Evolutionary conservation across 2,113 vertebrate species (phyloP).

Genomic region (Taurulus bubalis): DNA sequence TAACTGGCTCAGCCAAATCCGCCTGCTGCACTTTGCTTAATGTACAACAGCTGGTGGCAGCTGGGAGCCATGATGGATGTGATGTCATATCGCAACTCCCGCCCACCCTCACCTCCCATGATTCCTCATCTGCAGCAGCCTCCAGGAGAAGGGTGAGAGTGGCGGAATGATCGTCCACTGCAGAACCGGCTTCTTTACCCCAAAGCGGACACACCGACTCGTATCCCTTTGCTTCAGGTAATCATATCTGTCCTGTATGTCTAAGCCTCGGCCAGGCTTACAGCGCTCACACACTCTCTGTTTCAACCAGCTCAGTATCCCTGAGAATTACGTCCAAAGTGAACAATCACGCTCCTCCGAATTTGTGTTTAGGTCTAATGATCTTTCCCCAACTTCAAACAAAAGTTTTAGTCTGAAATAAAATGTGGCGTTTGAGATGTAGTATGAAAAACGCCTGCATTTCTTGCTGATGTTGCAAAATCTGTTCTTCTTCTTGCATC

Average conservation of each 20-base stretch:
- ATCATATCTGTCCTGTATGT: neutral
- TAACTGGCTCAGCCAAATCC: slow-evolving; percentile 82
- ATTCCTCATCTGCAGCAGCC: slow-evolving; percentile 48
- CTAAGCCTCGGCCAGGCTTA: neutral
- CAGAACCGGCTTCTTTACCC: neutral
- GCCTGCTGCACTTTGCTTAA: slow-evolving; percentile 82
- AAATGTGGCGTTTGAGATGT: neutral
- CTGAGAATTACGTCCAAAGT: neutral
- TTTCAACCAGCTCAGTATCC: neutral
- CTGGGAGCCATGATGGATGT: slow-evolving; percentile 71
- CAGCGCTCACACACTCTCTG: neutral
- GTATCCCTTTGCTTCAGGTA: neutral
- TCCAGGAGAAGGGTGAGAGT: slow-evolving; percentile 32
- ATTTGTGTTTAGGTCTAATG: neutral
- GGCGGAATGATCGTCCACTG: neutral
- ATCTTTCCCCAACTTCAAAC: neutral
- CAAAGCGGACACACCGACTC: neutral
- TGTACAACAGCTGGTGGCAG: slow-evolving; percentile 81
- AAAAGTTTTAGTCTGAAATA: neutral
- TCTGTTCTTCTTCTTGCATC: neutral
- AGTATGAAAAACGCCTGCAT: no score
- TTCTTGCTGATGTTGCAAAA: no score
- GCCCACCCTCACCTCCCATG: slow-evolving; percentile 59
- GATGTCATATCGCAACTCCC: slow-evolving; percentile 55
- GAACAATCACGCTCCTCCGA: neutral